phyloP scores from a whole-genome alignment of 2,113 vertebrate genomes.

The Bombycilla garrulus region DNA sequence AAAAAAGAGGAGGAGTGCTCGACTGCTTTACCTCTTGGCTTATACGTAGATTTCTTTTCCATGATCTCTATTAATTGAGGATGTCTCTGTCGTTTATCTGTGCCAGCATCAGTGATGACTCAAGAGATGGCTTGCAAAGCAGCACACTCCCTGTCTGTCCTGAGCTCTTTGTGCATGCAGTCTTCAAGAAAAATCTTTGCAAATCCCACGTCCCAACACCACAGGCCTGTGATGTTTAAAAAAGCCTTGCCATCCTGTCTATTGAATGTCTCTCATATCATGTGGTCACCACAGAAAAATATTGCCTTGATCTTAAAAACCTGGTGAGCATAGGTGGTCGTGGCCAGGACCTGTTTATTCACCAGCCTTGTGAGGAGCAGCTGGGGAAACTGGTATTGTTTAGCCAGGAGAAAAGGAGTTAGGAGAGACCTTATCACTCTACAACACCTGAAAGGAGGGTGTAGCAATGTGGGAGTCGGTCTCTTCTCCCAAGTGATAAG shows the following conservation, averaged over 20 bases:
- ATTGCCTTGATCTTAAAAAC: not conserved
- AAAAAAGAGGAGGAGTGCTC: not conserved
- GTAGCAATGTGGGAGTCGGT: fast-evolving
- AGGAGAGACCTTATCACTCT: not conserved
- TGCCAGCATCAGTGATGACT: not conserved
- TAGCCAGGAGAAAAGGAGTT: not conserved
- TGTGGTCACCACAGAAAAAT: not conserved
- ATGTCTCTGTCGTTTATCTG: not conserved
- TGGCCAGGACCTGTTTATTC: not conserved
- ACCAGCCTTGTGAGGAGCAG: not conserved
- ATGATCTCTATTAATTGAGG: not conserved
- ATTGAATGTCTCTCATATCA: not conserved
- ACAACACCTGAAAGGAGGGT: not conserved
- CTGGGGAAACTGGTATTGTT: not conserved
- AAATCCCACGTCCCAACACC: not conserved
- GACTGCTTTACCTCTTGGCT: not conserved
- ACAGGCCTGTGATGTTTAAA: not conserved
- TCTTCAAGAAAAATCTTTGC: not conserved
- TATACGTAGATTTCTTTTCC: not conserved
- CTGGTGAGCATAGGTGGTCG: not conserved
- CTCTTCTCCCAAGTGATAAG: not conserved
- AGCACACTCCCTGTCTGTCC: not conserved
- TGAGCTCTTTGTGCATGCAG: not conserved
- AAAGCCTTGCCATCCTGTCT: not conserved
- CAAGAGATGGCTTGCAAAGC: not conserved